Evolutionary conservation across 2,797 vertebrate genomes (phyloP), one percentile per base, ranked within the genome.

Genomic region (Sebastiscus albofasciatus): DNA sequence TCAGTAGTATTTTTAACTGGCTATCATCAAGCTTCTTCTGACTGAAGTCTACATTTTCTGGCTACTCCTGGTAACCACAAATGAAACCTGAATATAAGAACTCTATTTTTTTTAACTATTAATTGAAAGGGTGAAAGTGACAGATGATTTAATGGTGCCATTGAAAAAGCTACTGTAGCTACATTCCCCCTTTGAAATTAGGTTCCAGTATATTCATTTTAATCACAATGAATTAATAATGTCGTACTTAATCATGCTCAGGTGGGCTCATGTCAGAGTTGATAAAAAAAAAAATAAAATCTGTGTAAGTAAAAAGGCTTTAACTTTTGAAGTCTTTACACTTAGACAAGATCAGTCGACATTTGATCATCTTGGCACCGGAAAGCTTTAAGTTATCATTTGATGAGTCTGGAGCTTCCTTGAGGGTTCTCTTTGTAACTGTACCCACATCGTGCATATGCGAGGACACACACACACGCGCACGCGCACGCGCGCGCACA

Each of bases 351-450:
- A 81, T 84, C 85, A 78, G 73, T 62, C 77, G 62, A 54, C 20
- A 62, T 85, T 88, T 90, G 79, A 89, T 87, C 75, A 83, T 61
- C 64, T 8, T 72, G 75, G 74, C 82, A 82, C 56, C 66, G 29
- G 73, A 81, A 77, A 79, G 83, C 71, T 87, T 81, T 59, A 67
- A 77, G 66, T 76, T 66, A 81, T 87, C 68, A 77, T 88, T 79
- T 83, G 68, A 88, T 80, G 77, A 84, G 67, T 84, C 27, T 73
- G 69, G 58, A 69, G 77, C 60, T 86, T 82, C 77, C 68, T 83
- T 39, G 14, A 80, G 77, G 77, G 62, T 62, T 85, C 67, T 86
- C 72, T 81, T 79, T 84, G 65, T 82, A 89, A 83, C 72, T 73
- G 52, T 72, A 73, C 39, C 71, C 72, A 67, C 39, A 78, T 49